Evolutionary conservation across 2,113 vertebrate genomes (phyloP), one percentile per base, ranked within the genome.

Genomic region (Poeciliopsis turrubarensis): DNA sequence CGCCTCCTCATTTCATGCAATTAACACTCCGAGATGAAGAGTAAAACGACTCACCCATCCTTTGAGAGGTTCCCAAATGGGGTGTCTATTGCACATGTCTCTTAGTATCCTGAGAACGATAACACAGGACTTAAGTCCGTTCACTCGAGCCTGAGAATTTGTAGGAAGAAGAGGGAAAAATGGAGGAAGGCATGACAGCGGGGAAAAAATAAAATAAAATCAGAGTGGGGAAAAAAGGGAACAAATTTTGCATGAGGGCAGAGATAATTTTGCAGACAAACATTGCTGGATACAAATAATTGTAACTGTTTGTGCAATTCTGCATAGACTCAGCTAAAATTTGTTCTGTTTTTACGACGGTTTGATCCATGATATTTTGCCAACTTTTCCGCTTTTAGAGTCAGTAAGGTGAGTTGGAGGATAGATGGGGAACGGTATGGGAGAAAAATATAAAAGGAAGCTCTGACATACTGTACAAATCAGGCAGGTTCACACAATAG

Each of bases 41-140:
- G n/a, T 78, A 68, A 25, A 31, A 11, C 77, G 92, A 96, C 98
- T 98, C 91, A 99, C 98, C 98, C 98, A 99, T 95, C 98, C 98
- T 94, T 97, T 98, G 75, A 99, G 95, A n/a, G 97, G 97, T 70
- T 97, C 96, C 98, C 98, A 99, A 57, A 95, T 93, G n/a, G 95
- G 94, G 80, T 97, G 95, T 95, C 97, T 95, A 94, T 98, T 99
- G 96, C 98, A 99, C 96, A 98, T 96, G 95, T 99, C 96, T 87
- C 98, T 95, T 67, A 99, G 97, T 95, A 99, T 97, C 86, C 98
- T 97, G 80, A 99, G 96, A 73, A 99, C 95, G 90, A 99, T 98
- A 91, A 99, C 97, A 92, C 98, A 98, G 87, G 98, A 99, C 92
- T 99, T 99, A 93, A 99, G 94, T 93, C 98, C 98, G 69, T 98